Conservation (phyloP, 2,888 invertebrate genomes). For the Acanthosepion esculentum region DNA sequence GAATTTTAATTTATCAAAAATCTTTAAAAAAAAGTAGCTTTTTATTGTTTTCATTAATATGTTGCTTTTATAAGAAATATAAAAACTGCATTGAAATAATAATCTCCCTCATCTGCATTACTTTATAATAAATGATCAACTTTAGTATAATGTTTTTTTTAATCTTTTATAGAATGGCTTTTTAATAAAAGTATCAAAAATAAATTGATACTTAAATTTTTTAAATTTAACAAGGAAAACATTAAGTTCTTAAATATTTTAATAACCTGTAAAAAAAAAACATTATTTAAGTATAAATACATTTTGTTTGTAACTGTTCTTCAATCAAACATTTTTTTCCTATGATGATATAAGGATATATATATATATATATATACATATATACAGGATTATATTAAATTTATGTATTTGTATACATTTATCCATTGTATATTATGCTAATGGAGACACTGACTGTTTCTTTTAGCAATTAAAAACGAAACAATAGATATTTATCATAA, state of each 20-base stretch:
- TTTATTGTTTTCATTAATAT: not conserved
- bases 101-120: not conserved
- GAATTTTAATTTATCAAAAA: not conserved
- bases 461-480: not conserved
- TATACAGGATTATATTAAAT: not conserved
- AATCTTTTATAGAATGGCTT: not conserved
- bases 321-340: not conserved
- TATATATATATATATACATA: no score
- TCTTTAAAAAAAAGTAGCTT: not conserved
- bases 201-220: not conserved
- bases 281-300: not conserved
- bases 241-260: not conserved
- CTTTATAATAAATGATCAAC: not conserved
- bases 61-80: not conserved
- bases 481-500: not conserved
- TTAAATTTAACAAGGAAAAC: not conserved
- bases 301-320: not conserved
- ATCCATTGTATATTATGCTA: conserved; percentile 12
- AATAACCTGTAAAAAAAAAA: not conserved
- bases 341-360: not conserved
- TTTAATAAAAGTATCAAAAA: not conserved
- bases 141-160: not conserved
- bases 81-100: not conserved
- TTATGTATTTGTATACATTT: not conserved
- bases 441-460: not conserved